These are phyloP conservation scores for Dendrocincla fuliginosa DNA, from an alignment of 2,797 vertebrate genomes.

Conservation along the genomic window DNA sequence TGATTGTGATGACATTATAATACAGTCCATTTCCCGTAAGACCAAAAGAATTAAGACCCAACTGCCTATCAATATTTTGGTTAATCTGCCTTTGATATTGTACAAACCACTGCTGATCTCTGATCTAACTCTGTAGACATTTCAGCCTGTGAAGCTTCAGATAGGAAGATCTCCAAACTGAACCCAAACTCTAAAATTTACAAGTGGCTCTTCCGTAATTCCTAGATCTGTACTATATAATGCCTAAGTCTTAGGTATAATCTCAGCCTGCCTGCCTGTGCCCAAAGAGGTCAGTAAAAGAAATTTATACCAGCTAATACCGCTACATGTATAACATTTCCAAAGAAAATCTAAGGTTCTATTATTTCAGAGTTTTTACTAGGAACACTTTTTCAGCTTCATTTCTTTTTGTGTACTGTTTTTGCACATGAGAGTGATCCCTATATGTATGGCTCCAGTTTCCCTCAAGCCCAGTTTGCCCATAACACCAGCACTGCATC, in stretches of 20 bases:
- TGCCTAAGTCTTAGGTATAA: background rate
- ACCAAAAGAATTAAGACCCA: background rate
- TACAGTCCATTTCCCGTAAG: background rate
- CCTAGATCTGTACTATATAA: background rate
- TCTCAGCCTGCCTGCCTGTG: background rate
- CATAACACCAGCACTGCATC: background rate
- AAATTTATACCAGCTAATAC: background rate
- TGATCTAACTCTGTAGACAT: background rate
- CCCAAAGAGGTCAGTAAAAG: background rate
- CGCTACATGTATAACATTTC: background rate
- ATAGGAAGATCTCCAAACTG: background rate
- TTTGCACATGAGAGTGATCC: background rate
- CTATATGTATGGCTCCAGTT: background rate
- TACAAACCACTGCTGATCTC: background rate
- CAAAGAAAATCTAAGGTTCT: background rate
- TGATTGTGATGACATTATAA: background rate
- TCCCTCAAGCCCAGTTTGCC: background rate
- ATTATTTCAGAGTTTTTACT: background rate
- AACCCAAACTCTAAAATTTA: background rate
- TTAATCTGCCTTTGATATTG: background rate
- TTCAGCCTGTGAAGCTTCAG: background rate
- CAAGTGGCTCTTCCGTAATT: background rate
- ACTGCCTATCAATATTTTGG: background rate
- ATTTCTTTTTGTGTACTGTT: background rate
- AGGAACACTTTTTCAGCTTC: background rate